phyloP scores from a whole-genome alignment of 2,888 invertebrate genomes.

The Herminia tarsipennalis region DNA sequence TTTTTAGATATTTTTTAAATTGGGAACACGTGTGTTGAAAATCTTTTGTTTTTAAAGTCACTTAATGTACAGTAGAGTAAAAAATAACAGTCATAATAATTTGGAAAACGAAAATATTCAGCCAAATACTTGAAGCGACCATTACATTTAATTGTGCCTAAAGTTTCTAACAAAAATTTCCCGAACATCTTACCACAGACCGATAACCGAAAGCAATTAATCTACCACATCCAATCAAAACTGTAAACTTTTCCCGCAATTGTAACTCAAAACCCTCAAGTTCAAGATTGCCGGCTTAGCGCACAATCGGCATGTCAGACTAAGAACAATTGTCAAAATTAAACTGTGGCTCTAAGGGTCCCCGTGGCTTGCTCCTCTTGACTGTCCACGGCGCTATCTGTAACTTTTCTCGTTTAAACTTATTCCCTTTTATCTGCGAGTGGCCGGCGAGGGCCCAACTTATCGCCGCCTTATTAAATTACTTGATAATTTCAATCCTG shows the following conservation, averaged over 20 bases:
- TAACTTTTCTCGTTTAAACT: constrained; percentile 82
- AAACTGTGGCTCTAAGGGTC: constrained; percentile 41
- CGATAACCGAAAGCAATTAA: no score
- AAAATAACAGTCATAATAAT: no score
- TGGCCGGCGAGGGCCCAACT: constrained; percentile 59
- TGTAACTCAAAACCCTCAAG: neutral
- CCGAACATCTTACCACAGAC: no score
- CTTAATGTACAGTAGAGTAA: no score
- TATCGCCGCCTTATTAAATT: constrained; percentile 79
- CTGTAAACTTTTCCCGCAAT: neutral
- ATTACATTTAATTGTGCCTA: no score
- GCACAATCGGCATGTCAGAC: constrained; percentile 6
- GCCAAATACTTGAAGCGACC: no score
- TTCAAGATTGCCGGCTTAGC: constrained; percentile 1
- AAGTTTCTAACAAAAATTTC: no score
- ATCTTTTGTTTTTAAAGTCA: no score
- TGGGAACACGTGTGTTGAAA: no score
- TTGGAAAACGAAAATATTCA: no score
- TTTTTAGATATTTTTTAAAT: no score
- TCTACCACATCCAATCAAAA: neutral
- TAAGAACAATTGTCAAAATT: constrained; percentile 31
- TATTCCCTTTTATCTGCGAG: constrained; percentile 76
- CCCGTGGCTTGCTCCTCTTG: constrained; percentile 16
- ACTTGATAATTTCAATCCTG: constrained; percentile 78
- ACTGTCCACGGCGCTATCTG: constrained; percentile 52